phyloP scores from a whole-genome alignment of 1,140 invertebrate species.

The Panonychus citri region DNA sequence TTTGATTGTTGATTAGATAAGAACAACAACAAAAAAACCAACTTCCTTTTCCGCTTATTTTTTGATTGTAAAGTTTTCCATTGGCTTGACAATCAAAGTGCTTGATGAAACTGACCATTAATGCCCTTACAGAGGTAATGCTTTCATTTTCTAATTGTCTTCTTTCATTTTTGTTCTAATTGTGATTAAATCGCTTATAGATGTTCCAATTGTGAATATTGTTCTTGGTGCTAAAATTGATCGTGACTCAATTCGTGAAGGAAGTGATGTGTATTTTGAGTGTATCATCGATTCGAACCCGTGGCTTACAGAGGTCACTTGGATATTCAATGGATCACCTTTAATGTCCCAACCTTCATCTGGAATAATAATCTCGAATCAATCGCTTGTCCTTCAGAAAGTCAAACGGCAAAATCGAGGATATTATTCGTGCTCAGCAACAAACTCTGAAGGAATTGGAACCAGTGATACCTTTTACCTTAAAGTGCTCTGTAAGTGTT shows the following conservation, averaged over 20 bases:
- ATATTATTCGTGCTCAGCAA: conserved; percentile 57
- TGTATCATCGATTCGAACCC: conserved; percentile 29
- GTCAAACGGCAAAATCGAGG: conserved; percentile 17
- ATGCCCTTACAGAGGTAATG: too few relatives aligned
- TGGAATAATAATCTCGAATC: conserved; percentile 50
- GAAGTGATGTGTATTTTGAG: conserved; percentile 69
- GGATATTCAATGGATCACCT: conserved; percentile 12
- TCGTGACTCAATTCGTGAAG: conserved; percentile 46
- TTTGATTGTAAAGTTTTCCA: too few relatives aligned
- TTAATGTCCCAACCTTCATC: conserved; percentile 27
- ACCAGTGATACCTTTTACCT: conserved; percentile 53
- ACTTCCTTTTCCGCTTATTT: too few relatives aligned
- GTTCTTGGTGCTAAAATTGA: conserved; percentile 30
- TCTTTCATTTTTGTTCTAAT: too few relatives aligned
- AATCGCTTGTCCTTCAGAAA: conserved; percentile 27
- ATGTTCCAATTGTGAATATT: conserved; percentile 15
- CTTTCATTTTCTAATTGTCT: too few relatives aligned
- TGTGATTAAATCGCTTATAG: conserved; percentile 6
- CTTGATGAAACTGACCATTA: too few relatives aligned
- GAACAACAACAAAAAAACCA: too few relatives aligned
- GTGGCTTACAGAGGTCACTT: conserved; percentile 13
- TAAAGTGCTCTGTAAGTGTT: conserved; percentile 54
- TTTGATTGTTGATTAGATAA: too few relatives aligned
- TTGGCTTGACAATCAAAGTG: too few relatives aligned
- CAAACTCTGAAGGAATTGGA: conserved; percentile 64